These are phyloP conservation scores for Cynodonichthys magdalenae DNA, from an alignment of 2,797 vertebrate genomes.

Conservation along the genomic window DNA sequence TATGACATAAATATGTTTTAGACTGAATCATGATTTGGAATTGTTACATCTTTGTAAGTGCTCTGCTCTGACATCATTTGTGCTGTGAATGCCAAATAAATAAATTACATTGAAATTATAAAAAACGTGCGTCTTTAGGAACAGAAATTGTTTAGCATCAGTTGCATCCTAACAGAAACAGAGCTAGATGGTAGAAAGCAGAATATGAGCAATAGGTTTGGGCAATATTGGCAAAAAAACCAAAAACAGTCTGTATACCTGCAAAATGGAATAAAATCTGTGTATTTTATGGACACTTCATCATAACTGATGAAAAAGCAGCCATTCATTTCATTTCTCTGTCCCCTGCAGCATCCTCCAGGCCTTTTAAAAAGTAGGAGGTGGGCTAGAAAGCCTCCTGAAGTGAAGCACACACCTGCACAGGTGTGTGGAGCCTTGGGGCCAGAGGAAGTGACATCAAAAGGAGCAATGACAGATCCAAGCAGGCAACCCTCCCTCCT, in stretches of 20 bases:
- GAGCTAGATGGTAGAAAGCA: slow-evolving; percentile 17
- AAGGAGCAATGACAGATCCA: slow-evolving; percentile 66
- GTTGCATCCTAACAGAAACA: slow-evolving; percentile 18
- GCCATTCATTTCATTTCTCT: slow-evolving; percentile 23
- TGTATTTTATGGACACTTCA: slow-evolving; percentile 56
- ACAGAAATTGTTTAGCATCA: slow-evolving; percentile 12
- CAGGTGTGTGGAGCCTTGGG: slow-evolving; percentile 74
- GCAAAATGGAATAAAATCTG: slow-evolving; percentile 38
- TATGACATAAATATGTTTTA: too few relatives aligned
- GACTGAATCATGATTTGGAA: too few relatives aligned
- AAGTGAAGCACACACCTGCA: slow-evolving; percentile 69
- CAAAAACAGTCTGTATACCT: slow-evolving; percentile 18
- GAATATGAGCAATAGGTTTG: slow-evolving; percentile 14
- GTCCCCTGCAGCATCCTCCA: slow-evolving; percentile 12
- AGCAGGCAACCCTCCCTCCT: slow-evolving; percentile 25
- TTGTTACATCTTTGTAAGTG: too few relatives aligned
- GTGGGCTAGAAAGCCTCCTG: slow-evolving; percentile 22
- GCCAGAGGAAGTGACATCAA: slow-evolving; percentile 80
- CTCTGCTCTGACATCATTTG: too few relatives aligned
- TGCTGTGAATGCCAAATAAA: too few relatives aligned
- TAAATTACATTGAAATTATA: too few relatives aligned
- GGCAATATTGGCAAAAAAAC: slow-evolving; percentile 25
- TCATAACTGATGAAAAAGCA: slow-evolving; percentile 75
- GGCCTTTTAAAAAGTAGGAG: slow-evolving; percentile 25
- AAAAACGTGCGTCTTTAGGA: slow-evolving; percentile 5